Conservation (phyloP, 53 echinoderm and acorn worm species). For the Stichopus horrens region DNA sequence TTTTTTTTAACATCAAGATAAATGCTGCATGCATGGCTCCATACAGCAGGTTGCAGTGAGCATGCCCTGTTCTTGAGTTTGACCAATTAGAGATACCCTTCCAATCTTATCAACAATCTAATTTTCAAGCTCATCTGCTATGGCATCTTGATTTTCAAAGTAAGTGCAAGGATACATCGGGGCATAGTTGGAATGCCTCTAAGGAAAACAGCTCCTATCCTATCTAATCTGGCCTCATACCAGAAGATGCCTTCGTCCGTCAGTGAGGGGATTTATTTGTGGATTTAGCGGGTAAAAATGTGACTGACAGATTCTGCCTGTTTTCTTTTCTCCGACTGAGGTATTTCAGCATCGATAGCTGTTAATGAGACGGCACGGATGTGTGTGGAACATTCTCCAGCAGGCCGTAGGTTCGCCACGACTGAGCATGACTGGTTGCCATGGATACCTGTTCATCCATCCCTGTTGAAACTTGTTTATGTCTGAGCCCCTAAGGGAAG, state of each 20-base stretch:
- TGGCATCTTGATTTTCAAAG: conserved; percentile 5
- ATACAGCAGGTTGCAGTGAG: too few relatives aligned
- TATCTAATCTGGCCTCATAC: conserved; percentile 22
- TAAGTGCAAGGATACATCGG: conserved; percentile 39
- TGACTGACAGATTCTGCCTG: conserved; percentile 40
- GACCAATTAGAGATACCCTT: too few relatives aligned
- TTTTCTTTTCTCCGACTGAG: neutral
- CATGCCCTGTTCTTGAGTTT: too few relatives aligned
- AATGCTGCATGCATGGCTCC: too few relatives aligned
- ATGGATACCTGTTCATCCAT: conserved; percentile 1
- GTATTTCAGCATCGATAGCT: conserved; percentile 8
- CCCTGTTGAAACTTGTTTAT: neutral
- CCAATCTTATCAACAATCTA: neutral
- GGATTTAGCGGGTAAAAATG: conserved; percentile 19
- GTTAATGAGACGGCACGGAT: neutral
- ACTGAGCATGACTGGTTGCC: conserved; percentile 10
- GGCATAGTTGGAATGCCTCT: conserved; percentile 27
- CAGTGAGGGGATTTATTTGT: neutral
- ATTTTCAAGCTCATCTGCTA: conserved; percentile 9
- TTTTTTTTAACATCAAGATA: too few relatives aligned
- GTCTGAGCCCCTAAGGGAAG: neutral
- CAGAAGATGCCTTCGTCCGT: conserved; percentile 16
- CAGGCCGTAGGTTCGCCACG: neutral
- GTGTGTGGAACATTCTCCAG: neutral
- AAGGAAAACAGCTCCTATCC: conserved; percentile 29